phyloP scores from a whole-genome alignment of 1,140 invertebrate species.

The Bombus soroeensis region DNA sequence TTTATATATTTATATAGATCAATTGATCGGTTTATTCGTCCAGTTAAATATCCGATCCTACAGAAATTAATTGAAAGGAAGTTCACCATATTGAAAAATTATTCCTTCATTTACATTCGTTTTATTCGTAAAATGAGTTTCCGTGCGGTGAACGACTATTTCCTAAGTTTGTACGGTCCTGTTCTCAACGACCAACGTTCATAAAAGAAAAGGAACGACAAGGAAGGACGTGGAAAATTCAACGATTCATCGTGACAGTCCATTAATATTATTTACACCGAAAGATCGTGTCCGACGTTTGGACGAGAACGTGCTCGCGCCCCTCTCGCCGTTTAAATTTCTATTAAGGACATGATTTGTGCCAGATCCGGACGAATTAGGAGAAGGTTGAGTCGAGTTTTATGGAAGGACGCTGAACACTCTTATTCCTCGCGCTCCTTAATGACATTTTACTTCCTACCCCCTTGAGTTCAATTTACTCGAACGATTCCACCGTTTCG shows the following conservation, averaged over 20 bases:
- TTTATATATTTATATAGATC: no score
- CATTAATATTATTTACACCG: constrained; percentile 6
- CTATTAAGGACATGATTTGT: constrained; percentile 39
- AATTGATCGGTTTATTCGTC: no score
- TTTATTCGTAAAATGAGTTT: not conserved
- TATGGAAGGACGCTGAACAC: not conserved
- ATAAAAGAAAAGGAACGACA: no score
- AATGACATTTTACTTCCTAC: constrained; percentile 34
- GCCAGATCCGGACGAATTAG: constrained; percentile 19
- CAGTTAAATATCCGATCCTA: no score
- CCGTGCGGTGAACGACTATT: no score
- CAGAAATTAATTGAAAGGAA: no score
- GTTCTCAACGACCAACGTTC: no score
- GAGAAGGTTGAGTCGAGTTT: constrained; percentile 19
- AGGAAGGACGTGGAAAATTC: not conserved
- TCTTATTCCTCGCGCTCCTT: constrained; percentile 19
- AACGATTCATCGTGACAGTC: not conserved
- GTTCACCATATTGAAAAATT: not conserved
- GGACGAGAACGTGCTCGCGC: not conserved
- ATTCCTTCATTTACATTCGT: not conserved
- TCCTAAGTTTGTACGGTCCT: no score
- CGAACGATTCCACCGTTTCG: constrained; percentile 4
- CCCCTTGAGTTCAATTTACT: constrained; percentile 24
- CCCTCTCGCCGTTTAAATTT: constrained; percentile 23
- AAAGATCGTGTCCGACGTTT: not conserved